Conservation (phyloP, 1,140 invertebrate species). For the Dinoponera quadriceps region DNA sequence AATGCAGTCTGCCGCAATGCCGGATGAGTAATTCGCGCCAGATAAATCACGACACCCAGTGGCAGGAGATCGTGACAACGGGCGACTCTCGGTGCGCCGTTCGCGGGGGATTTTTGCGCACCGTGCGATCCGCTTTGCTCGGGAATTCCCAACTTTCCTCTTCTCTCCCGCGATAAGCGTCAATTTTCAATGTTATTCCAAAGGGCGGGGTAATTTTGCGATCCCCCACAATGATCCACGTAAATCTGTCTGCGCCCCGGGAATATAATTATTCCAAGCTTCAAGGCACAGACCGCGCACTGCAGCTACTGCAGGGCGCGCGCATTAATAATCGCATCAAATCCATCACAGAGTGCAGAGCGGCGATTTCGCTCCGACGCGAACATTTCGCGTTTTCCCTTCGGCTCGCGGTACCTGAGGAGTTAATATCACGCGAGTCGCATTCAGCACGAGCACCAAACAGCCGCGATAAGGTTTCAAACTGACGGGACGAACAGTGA, state of each 20-base stretch:
- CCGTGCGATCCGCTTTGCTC: not conserved
- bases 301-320: not conserved
- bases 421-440: conserved; percentile 19
- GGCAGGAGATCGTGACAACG: not conserved
- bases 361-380: not conserved
- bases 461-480: conserved; percentile 34
- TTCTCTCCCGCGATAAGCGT: not conserved
- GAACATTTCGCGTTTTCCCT: not conserved
- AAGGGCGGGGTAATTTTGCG: not conserved
- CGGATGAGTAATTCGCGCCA: not conserved
- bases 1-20: conserved; percentile 9
- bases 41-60: too few relatives aligned
- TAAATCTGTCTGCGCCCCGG: too few relatives aligned
- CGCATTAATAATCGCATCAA: not conserved
- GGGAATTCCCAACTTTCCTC: not conserved
- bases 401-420: not conserved
- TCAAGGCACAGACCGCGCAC: too few relatives aligned
- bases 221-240: not conserved
- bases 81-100: not conserved
- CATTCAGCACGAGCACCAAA: conserved; percentile 1
- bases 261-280: too few relatives aligned
- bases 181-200: not conserved
- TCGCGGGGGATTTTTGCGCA: not conserved
- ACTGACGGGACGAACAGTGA: conserved; percentile 23
- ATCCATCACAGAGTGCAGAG: conserved; percentile 6